Base-by-base conservation (phyloP, 1,140 invertebrate genomes). In the Neodiprion pinetum region DNA sequence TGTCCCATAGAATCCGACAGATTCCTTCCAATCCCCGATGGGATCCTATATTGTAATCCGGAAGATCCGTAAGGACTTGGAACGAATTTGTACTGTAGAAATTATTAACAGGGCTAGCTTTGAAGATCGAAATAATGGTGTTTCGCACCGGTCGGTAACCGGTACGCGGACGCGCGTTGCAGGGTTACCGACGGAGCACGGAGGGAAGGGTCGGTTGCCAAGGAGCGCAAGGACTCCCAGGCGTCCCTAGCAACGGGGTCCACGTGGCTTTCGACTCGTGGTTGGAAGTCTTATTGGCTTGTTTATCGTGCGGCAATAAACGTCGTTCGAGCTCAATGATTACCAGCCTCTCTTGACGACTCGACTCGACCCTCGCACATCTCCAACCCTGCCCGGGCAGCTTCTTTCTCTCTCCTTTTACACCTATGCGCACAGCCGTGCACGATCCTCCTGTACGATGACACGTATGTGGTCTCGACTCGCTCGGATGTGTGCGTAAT, bases 261-360 rank as follows among this genome's bases (percentile, higher is more conserved):
- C 21, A 47, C 68, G 68, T 9, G 73, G 48, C 48, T 67, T 67
- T 53, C 67, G 65, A 68, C 73, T 48, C 67, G 73, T 50, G 68
- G 67, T 5, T 40, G 28, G 21, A 23, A 23, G 17, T 73, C 72
- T 67, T 73, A 73, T 73, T 73, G 73, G 73, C 48, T 74, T 69
- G 68, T 74, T 73, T 73, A 74, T 70, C 67, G 67, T 17, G 48
- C 50, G 17, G 21, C 67, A 4, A 70, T 70, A 74, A 70, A 48
- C 48, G 66, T 70, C 66, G 72, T 53, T n/a, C 9, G 48, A 61
- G 14, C 50, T 69, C 61, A 17, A 65, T 65, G 4, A 65, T 65
- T 21, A 14, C 61, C 2, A 14, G 4, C 61, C 7, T 40, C 28
- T 40, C 28, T 40, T 40, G 1, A 3, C 28, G 28, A 1, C 28